Evolutionary conservation across 2,113 vertebrate genomes (phyloP).

Genomic region (Ameiurus melas): DNA sequence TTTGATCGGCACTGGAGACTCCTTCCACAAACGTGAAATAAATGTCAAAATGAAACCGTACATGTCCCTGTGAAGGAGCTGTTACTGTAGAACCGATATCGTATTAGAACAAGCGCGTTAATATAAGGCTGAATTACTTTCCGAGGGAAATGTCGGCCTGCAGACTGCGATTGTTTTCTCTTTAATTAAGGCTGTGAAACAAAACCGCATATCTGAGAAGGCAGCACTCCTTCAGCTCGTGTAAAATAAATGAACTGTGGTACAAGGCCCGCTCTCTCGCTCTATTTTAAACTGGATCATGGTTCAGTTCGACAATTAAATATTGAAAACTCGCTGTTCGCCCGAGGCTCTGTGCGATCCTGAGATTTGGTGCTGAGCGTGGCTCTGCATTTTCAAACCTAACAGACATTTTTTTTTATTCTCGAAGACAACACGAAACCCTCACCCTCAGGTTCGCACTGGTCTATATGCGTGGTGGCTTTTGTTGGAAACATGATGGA

Average conservation of each 20-base stretch:
- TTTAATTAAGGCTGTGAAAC: constrained; percentile 36
- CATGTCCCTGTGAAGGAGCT: not conserved
- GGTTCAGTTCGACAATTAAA: constrained; percentile 46
- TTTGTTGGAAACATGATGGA: not conserved
- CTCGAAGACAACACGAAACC: not conserved
- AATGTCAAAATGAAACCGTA: not conserved
- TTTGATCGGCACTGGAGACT: not conserved
- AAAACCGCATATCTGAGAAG: not conserved
- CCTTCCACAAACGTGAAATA: not conserved
- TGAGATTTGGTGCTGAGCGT: constrained; percentile 6
- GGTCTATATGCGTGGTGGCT: not conserved
- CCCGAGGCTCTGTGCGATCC: constrained; percentile 6
- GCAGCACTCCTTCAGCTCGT: not conserved
- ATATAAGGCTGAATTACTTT: not conserved
- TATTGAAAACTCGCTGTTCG: constrained; percentile 42
- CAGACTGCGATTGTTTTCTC: constrained; percentile 6
- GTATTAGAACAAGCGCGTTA: not conserved
- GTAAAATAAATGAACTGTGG: constrained; percentile 35
- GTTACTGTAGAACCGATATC: not conserved
- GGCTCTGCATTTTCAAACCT: not conserved
- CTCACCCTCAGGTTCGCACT: not conserved
- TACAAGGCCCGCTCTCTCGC: not conserved
- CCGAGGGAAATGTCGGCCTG: not conserved
- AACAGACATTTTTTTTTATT: not conserved
- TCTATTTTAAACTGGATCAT: constrained; percentile 25